A percentile compares a stretch with the other conserved stretches of the same genome.
Conservation (phyloP, 2,888 invertebrate species). For the Trachelus troglodyta region DNA sequence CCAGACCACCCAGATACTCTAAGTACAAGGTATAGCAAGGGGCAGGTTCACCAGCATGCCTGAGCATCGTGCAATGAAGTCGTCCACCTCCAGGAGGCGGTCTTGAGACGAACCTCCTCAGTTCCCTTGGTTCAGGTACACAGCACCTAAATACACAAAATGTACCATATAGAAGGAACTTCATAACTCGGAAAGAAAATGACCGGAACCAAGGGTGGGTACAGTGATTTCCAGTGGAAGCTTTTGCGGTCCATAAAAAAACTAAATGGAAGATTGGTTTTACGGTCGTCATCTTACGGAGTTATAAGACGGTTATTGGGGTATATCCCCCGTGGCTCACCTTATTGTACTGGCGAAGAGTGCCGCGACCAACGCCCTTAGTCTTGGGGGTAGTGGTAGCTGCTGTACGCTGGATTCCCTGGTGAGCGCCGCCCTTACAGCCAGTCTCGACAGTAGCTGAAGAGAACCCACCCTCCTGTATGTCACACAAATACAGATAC, state of each 20-base stretch:
- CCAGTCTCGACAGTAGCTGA: constrained; percentile 87
- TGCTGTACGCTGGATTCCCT: constrained; percentile 80
- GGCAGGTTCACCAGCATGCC: constrained; percentile 88
- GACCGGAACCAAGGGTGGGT: no score
- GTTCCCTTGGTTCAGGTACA: constrained; percentile 88
- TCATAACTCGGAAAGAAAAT: no score
- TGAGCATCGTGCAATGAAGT: constrained; percentile 97
- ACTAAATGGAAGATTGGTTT: constrained; percentile 3
- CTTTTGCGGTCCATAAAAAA: not conserved
- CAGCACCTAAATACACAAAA: constrained; percentile 77
- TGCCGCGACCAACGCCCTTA: constrained; percentile 86
- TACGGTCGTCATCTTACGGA: constrained; percentile 6
- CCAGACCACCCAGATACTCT: constrained; percentile 95
- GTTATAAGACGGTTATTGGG: constrained; percentile 4
- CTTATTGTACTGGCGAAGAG: constrained; percentile 92
- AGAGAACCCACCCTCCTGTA: constrained; percentile 85
- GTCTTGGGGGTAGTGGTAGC: constrained; percentile 88
- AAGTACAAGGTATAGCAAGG: constrained; percentile 91
- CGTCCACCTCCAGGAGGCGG: constrained; percentile 88
- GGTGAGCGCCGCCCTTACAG: constrained; percentile 80
- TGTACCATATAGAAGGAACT: not conserved
- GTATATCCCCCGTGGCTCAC: constrained; percentile 32
- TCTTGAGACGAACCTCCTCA: constrained; percentile 93
- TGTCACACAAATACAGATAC: not conserved
- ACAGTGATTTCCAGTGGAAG: no score